Evolutionary conservation across 37 sponge, comb jelly and placozoan species (phyloP), one percentile per base, ranked within the genome.

Genomic region (Chondrosia reniformis): DNA sequence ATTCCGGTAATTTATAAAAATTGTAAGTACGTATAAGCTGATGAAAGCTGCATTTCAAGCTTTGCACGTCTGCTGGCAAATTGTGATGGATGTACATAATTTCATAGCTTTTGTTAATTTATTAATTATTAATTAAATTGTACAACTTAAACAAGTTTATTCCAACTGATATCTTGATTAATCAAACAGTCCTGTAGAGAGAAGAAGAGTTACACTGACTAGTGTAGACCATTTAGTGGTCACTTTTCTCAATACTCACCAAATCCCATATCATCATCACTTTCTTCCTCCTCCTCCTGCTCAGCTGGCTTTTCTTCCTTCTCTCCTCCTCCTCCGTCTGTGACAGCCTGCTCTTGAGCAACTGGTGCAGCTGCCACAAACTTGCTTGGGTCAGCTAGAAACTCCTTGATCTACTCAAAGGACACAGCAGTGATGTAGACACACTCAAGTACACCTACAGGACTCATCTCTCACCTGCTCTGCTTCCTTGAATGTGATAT

Each of bases 401-500:
- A 93, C 27, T 90, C 91, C 67, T 96, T 96, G 1, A 84, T 84
- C 97, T 96, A 46, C 28, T 9, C 34, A 57, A 25, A 27, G 4
- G 40, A 40, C 9, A 28, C 30, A n/a, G 63, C 49, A 58, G 15
- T 46, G 33, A 39, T 8, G 61, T 36, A 42, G 15, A 59, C 61
- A 59, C 49, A 77, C 38, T 6, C 30, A 36, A 37, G 45, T 75
- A 45, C 54, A 56, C 78, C 37, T 61, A 6, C 46, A 33, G 65
- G 64, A 63, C 79, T 61, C 45, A 19, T 44, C 43, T 34, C 75
- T 42, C 24, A 91, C 91, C 88, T 91, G 84, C 39, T 98, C 99
- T 30, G 99, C 99, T 74, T 98, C 80, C 39, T 88, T 88, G 96
- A 98, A 98, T 22, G 76, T 83, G 74, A 98, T 95, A 64, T 98